These are phyloP conservation scores for Elaphurus davidianus DNA, from an alignment of 2,113 vertebrate species.

Conservation along the genomic window DNA sequence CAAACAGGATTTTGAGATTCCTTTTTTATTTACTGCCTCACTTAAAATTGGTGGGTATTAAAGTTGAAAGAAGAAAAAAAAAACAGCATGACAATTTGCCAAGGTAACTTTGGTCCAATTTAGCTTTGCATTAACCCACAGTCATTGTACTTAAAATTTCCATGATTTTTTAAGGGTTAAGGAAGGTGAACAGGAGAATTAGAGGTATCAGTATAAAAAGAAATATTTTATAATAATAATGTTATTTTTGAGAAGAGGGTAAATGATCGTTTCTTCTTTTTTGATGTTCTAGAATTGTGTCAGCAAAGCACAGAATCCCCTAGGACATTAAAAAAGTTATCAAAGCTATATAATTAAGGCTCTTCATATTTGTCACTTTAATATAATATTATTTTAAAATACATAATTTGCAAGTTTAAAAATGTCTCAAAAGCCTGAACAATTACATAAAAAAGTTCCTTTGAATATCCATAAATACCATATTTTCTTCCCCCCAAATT, in stretches of 20 bases:
- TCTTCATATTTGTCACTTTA: background rate
- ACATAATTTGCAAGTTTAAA: background rate
- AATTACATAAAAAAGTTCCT: background rate
- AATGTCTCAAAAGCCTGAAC: background rate
- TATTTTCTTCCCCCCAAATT: background rate
- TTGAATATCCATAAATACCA: background rate
- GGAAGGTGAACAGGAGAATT: constrained; percentile 51
- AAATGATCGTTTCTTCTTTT: background rate
- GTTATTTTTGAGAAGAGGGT: background rate
- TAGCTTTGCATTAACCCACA: background rate
- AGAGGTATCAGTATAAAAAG: background rate
- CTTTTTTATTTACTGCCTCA: background rate
- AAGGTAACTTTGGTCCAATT: constrained; percentile 6
- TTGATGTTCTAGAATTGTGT: background rate
- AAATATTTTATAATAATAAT: constrained; percentile 19
- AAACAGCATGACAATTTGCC: constrained; percentile 36
- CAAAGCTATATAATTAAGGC: background rate
- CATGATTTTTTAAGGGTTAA: constrained; percentile 48
- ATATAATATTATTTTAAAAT: background rate
- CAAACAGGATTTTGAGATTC: background rate
- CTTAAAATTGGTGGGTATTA: background rate
- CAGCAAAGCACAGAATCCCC: constrained; percentile 36
- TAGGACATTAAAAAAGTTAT: background rate
- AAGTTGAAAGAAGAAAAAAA: constrained; percentile 68
- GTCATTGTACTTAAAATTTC: constrained; percentile 58